These are phyloP conservation scores for Drosophila colorata DNA, from an alignment of 2,888 invertebrate genomes.

Conservation along the genomic window DNA sequence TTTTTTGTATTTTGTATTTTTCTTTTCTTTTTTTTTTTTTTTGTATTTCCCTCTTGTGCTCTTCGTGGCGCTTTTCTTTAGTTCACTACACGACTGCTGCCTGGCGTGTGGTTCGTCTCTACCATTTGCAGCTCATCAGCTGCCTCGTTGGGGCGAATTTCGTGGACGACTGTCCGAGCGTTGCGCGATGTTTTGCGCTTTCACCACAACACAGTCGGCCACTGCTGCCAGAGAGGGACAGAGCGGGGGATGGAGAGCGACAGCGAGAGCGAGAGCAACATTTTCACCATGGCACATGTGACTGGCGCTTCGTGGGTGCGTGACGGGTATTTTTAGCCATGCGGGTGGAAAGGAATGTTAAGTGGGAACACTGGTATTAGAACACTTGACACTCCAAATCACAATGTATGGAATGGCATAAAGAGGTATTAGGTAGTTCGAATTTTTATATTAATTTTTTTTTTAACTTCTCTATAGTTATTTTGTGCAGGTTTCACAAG, in stretches of 20 bases:
- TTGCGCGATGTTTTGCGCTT: constrained; percentile 47
- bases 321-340: constrained; percentile 70
- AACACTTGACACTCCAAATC: background rate
- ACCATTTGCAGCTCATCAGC: constrained; percentile 50
- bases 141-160: constrained; percentile 75
- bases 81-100: constrained; percentile 57
- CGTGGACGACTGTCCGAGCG: constrained; percentile 65
- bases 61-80: constrained; percentile 43
- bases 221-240: constrained; percentile 1
- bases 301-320: constrained; percentile 65
- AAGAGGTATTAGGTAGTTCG: no score
- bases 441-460: no score
- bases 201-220: constrained; percentile 41
- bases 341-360: constrained; percentile 64
- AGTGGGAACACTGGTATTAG: constrained; percentile 54
- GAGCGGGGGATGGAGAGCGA: constrained; percentile 9
- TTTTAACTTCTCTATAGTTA: no score
- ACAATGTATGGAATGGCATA: no score
- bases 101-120: constrained; percentile 52
- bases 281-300: constrained; percentile 76
- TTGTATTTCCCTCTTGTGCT: constrained; percentile 36
- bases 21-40: constrained; percentile 10
- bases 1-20: constrained; percentile 18
- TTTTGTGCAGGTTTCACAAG: no score
- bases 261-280: constrained; percentile 26